A percentile compares a stretch with the other conserved stretches of the same genome.
phyloP scores from a whole-genome alignment of 2,888 invertebrate species.

The Stenolophus ochropezus region DNA sequence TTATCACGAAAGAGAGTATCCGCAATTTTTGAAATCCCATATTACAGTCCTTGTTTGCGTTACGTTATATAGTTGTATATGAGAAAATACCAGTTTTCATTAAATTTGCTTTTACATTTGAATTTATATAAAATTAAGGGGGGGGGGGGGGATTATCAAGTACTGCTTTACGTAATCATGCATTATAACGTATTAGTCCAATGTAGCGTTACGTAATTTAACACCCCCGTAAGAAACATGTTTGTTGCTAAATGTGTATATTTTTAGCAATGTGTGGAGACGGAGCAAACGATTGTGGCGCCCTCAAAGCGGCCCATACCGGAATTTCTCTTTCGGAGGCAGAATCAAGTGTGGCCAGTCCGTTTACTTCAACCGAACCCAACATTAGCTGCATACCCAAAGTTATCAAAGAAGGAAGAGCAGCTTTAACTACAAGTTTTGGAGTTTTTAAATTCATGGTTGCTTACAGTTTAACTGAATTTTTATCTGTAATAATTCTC shows the following conservation, averaged over 20 bases:
- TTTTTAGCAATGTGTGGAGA: constrained; percentile 93
- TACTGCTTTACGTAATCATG: too few species aligned
- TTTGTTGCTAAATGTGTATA: neutral
- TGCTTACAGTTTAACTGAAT: constrained; percentile 93
- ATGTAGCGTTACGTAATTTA: too few species aligned
- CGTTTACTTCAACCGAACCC: constrained; percentile 90
- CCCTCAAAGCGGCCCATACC: constrained; percentile 92
- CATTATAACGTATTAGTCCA: too few species aligned
- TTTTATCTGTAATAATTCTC: constrained; percentile 90
- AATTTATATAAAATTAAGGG: too few species aligned
- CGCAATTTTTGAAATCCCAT: too few species aligned
- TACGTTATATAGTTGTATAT: too few species aligned
- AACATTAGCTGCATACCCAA: constrained; percentile 90
- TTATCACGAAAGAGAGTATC: too few species aligned
- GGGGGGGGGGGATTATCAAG: too few species aligned
- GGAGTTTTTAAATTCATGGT: constrained; percentile 99
- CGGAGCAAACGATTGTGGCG: constrained; percentile 98
- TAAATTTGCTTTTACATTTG: too few species aligned
- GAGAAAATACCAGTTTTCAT: too few species aligned
- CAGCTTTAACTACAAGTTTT: constrained; percentile 96
- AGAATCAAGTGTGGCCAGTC: constrained; percentile 94
- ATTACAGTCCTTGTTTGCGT: too few species aligned
- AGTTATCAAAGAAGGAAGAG: constrained; percentile 90
- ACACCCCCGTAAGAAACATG: too few species aligned
- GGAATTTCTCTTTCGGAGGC: constrained; percentile 94